Evolutionary conservation across 2,888 invertebrate species (phyloP), one percentile per base, ranked within the genome.

Genomic region (Pelosia muscerda): DNA sequence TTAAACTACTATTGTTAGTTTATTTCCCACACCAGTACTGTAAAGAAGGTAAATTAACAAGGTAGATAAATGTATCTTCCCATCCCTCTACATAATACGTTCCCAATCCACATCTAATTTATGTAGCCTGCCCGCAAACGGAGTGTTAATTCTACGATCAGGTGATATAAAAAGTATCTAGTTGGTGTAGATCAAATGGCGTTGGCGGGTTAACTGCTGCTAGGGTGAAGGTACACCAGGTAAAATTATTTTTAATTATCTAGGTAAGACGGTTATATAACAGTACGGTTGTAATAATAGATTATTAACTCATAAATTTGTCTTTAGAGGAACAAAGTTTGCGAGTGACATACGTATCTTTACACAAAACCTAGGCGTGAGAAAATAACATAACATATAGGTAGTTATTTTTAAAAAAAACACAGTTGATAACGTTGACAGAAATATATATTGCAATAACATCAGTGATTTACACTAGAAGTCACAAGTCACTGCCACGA

Each of bases 131-230:
- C 79, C 84, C 77, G 65, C 81, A 84, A 89, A 88, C 75, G 76
- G 72, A 76, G 72, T 82, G 87, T 86, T 90, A 86, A 88, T 89
- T 84, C 83, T 79, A 79, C 80, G 74, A 81, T 83, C 84, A 86
- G 87, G 87, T 86, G 84, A 77, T 77, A 83, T 85, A 89, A 92
- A 89, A 91, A 89, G 84, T 83, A n/a, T n/a, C n/a, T n/a, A 84
- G 84, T 85, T 81, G 73, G 74, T 74, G 77, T 76, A 66, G 76
- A 75, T 72, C 73, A 75, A 84, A 84, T 81, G 81, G 74, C 75
- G 81, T 78, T 68, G 77, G 78, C 84, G 88, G 88, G 90, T 87
- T 89, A 86, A 88, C 85, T 86, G 84, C 81, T 82, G 80, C 78
- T 77, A 72, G 69, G 74, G 1, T 60, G 8, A 66, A 59, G 61